Conservation (phyloP, 2,797 vertebrate genomes). For the Champsocephalus esox region DNA sequence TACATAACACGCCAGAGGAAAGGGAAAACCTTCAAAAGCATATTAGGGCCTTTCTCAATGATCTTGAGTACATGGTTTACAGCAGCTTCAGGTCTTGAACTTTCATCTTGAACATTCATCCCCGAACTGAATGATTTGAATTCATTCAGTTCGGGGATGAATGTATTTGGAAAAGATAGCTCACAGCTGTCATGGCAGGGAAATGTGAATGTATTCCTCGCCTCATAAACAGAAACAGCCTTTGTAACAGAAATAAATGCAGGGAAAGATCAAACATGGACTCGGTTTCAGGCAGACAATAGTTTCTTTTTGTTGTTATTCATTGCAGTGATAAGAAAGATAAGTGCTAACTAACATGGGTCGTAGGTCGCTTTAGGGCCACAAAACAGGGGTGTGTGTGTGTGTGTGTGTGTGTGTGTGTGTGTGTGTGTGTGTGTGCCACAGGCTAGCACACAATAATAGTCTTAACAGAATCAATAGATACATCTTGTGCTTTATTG, state of each 20-base stretch:
- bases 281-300: constrained; percentile 17
- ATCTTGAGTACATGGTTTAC: constrained; percentile 21
- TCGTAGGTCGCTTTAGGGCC: constrained; percentile 18
- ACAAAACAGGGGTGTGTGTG: neutral
- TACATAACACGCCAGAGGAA: no score
- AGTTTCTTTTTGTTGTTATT: constrained; percentile 14
- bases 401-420: neutral
- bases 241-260: neutral
- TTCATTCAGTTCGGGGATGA: constrained; percentile 25
- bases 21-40: no score
- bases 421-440: constrained; percentile 15
- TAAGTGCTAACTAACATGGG: constrained; percentile 2
- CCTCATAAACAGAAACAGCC: constrained; percentile 18
- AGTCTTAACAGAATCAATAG: constrained; percentile 12
- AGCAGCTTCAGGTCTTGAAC: constrained; percentile 11
- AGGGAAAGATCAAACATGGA: neutral
- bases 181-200: constrained; percentile 10
- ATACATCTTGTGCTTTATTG: constrained; percentile 19
- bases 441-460: constrained; percentile 37
- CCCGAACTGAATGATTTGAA: constrained; percentile 6
- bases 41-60: neutral
- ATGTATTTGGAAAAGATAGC: neutral
- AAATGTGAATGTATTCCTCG: neutral
- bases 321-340: constrained; percentile 1
- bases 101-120: no score